Percentiles rank a stretch among this genome's conserved stretches.
Evolutionary conservation across 2,888 invertebrate species (phyloP).

Genomic region (Cataglyphis cursor): DNA sequence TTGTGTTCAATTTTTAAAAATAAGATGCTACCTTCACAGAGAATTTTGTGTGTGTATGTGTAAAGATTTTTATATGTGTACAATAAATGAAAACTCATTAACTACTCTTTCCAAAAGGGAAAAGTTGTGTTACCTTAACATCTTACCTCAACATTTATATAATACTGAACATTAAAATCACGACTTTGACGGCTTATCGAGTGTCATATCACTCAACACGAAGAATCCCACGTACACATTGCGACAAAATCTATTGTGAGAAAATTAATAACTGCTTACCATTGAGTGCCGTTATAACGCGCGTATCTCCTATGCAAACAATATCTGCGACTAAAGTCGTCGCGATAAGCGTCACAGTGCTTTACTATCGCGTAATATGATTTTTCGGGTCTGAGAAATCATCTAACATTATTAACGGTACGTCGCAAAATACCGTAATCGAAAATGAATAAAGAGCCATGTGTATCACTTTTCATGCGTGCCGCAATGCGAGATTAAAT

Average conservation of each 20-base stretch:
- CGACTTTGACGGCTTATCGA: slow-evolving; percentile 58
- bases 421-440: slow-evolving; percentile 58
- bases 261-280: slow-evolving; percentile 74
- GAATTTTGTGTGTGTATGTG: too few relatives aligned
- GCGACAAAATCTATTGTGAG: slow-evolving; percentile 68
- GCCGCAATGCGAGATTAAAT: slow-evolving; percentile 50
- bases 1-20: slow-evolving; percentile 84
- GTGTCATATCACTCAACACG: slow-evolving; percentile 30
- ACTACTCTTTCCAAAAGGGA: too few relatives aligned
- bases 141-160: too few relatives aligned
- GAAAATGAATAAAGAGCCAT: background rate
- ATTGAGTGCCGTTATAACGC: slow-evolving; percentile 23
- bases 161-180: too few relatives aligned
- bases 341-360: slow-evolving; percentile 49
- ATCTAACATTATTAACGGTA: slow-evolving; percentile 58
- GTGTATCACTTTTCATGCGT: slow-evolving; percentile 56
- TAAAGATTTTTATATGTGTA: too few relatives aligned
- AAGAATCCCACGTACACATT: slow-evolving; percentile 70
- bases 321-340: slow-evolving; percentile 36
- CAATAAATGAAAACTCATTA: too few relatives aligned
- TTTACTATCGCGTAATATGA: background rate
- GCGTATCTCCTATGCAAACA: slow-evolving; percentile 64
- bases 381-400: slow-evolving; percentile 35
- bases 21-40: too few relatives aligned
- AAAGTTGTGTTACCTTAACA: too few relatives aligned